Evolutionary conservation across 2,113 vertebrate species (phyloP).

Genomic region (Cyanocitta stelleri): DNA sequence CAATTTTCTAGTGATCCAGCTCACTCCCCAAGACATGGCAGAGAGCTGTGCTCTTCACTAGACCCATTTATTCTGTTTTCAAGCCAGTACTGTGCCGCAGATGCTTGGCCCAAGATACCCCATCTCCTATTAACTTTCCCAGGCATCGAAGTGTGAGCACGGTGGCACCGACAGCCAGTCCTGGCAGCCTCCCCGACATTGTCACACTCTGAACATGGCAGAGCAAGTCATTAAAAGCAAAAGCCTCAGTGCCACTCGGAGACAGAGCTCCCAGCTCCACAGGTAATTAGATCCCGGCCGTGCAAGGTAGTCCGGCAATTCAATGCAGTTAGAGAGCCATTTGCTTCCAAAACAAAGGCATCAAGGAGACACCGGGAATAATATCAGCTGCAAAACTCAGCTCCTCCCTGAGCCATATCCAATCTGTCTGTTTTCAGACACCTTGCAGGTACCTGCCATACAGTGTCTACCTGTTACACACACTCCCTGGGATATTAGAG

Average conservation of each 20-base stretch:
- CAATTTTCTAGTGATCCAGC: not conserved
- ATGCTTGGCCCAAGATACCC: not conserved
- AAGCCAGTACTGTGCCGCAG: not conserved
- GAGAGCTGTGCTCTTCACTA: not conserved
- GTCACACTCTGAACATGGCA: not conserved
- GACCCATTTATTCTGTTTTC: not conserved
- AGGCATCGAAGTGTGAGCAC: fast-evolving
- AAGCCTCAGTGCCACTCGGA: not conserved
- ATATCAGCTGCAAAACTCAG: not conserved
- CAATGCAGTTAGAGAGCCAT: conserved; percentile 20
- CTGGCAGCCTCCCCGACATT: conserved; percentile 25
- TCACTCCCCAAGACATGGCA: not conserved
- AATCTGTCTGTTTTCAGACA: not conserved
- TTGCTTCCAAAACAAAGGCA: conserved; percentile 42
- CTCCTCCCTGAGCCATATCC: not conserved
- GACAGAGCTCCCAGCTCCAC: conserved; percentile 12
- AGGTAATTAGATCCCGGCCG: conserved; percentile 48
- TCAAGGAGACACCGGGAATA: not conserved
- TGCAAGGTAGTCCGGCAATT: conserved; percentile 34
- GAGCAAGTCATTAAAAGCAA: conserved; percentile 52
- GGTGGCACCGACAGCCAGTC: not conserved
- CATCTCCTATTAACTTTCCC: not conserved
- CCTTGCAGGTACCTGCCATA: not conserved
- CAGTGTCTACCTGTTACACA: not conserved
- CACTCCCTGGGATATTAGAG: not conserved